Percentiles rank a stretch among this genome's conserved stretches.
Evolutionary conservation across 1,140 invertebrate genomes (phyloP).

Genomic region (Drosophila saltans): DNA sequence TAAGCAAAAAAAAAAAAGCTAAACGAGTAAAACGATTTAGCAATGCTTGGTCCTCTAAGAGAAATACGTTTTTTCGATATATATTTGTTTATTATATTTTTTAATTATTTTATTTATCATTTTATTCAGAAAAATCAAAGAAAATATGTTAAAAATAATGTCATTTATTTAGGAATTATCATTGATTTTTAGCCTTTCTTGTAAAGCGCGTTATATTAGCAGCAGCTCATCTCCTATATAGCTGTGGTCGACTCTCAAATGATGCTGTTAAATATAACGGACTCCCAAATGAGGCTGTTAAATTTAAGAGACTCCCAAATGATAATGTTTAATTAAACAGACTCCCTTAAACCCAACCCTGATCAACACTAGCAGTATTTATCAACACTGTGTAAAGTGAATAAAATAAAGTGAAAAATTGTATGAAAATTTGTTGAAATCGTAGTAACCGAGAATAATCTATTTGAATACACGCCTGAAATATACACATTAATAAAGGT

Average conservation of each 20-base stretch:
- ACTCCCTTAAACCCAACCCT: not conserved
- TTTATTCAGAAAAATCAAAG: no score
- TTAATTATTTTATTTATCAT: no score
- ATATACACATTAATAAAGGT: not conserved
- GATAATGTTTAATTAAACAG: not conserved
- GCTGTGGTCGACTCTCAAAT: not conserved
- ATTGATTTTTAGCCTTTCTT: no score
- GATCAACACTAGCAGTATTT: not conserved
- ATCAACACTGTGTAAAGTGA: conserved; percentile 16
- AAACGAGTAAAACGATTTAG: no score
- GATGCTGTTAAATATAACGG: not conserved
- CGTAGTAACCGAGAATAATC: not conserved
- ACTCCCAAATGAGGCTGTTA: not conserved
- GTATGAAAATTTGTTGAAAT: conserved; percentile 26
- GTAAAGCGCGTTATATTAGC: no score
- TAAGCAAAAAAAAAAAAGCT: no score
- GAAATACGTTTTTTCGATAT: no score
- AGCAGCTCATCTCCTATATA: no score
- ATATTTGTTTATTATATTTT: no score
- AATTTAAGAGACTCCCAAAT: not conserved
- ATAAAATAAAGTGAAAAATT: conserved; percentile 18
- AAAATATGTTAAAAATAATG: no score
- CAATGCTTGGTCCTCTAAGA: no score
- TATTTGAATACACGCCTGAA: not conserved
- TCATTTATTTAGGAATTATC: no score